Evolutionary conservation across 1,140 invertebrate genomes (phyloP), one percentile per base, ranked within the genome.

Genomic region (Coenobita brevimanus): DNA sequence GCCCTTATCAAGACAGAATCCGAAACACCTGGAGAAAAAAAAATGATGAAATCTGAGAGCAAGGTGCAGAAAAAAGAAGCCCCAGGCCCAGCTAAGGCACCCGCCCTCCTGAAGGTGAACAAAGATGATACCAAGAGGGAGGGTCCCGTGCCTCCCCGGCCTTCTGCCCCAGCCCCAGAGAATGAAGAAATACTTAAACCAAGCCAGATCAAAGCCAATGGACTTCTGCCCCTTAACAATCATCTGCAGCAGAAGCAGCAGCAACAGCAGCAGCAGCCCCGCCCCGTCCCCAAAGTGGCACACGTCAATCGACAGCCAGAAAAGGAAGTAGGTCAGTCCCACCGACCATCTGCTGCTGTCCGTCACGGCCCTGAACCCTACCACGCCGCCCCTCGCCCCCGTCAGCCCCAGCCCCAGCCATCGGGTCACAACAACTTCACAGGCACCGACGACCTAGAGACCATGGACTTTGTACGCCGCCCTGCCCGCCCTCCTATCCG

Each of bases 391-490:
- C 6, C 17, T 6, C 46, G 46, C 6, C 6, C 17, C 6, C 46
- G 46, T 50, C 46, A 6, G 6, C 46, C 6, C 46, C 46, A 50
- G 46, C 6, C 46, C 17, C 46, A 50, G 46, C 46, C 46, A 8
- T 50, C 46, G 6, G 46, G 6, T 17, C 46, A 50, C 6, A 50
- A 62, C 38, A 71, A 21, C 10, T 86, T 86, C 60, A 78, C 46
- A 0, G 71, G 73, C 30, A 62, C 83, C 8, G 57, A 64, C 17
- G 73, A 86, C 6, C 71, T 75, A 41, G 80, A 79, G 69, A 43
- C 3, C n/a, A 30, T 86, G 76, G 85, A 89, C 33, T 89, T 85
- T 4, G 82, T 84, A 8, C 54, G 88, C 27, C 83, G 83, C 24
- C 88, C 81, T 36, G 33, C 67, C 8, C 75, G 57, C 10, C 89